Conservation (phyloP, 2,797 vertebrate species). For the Diplodus sargus region DNA sequence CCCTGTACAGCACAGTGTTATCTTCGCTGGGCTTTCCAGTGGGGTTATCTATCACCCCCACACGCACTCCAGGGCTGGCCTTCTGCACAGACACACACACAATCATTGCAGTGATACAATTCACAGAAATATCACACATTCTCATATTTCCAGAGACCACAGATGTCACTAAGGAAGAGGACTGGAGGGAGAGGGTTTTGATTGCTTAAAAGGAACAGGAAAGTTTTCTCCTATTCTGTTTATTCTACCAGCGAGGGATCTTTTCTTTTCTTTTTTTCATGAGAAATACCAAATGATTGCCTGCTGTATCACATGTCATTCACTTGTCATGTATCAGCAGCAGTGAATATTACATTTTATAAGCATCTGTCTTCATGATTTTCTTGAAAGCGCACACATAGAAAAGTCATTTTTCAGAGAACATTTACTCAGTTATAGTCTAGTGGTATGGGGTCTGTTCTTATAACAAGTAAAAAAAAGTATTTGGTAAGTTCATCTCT, state of each 20-base stretch:
- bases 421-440: background rate
- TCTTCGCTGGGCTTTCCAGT: conserved; percentile 89
- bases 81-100: conserved; percentile 81
- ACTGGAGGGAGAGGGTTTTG: conserved; percentile 18
- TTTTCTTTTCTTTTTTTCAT: background rate
- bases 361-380: background rate
- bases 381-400: background rate
- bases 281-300: conserved; percentile 17
- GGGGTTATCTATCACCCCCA: conserved; percentile 95
- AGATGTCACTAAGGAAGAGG: conserved; percentile 40
- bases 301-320: conserved; percentile 10
- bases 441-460: background rate
- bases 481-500: conserved; percentile 5
- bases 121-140: conserved; percentile 54
- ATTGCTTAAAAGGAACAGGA: conserved; percentile 40
- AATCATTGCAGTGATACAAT: conserved; percentile 36
- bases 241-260: conserved; percentile 13
- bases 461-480: conserved; percentile 4
- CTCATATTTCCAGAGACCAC: conserved; percentile 49
- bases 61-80: conserved; percentile 86
- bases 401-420: background rate
- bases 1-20: conserved; percentile 90
- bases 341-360: conserved; percentile 15
- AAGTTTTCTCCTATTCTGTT: conserved; percentile 23
- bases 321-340: conserved; percentile 4